Evolutionary conservation across 1,140 invertebrate genomes (phyloP).

Genomic region (Lycorma delicatula): DNA sequence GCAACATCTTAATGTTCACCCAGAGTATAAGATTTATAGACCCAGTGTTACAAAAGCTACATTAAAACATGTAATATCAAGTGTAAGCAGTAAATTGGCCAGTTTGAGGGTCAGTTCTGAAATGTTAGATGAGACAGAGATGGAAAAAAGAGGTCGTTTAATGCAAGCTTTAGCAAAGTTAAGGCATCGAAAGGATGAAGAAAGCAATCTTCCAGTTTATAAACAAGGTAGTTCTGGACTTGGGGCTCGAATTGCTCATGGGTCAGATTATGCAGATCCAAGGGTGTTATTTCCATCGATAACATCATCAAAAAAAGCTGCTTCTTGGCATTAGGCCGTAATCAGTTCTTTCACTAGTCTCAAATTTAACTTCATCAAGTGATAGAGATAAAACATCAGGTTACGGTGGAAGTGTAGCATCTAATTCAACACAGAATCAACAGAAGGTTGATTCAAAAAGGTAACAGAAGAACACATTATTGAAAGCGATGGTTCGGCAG

Average conservation of each 20-base stretch:
- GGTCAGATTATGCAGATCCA: slow-evolving; percentile 74
- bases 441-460: slow-evolving; percentile 16
- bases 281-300: slow-evolving; percentile 47
- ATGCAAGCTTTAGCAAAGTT: slow-evolving; percentile 30
- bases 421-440: slow-evolving; percentile 23
- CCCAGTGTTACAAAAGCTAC: slow-evolving; percentile 36
- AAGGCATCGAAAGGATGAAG: slow-evolving; percentile 31
- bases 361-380: slow-evolving; percentile 53
- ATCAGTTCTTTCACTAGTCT: slow-evolving; percentile 38
- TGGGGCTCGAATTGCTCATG: slow-evolving; percentile 73
- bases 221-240: slow-evolving; percentile 72
- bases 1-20: slow-evolving; percentile 50
- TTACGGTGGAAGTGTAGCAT: slow-evolving; percentile 34
- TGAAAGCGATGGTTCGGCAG: slow-evolving; percentile 41
- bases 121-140: slow-evolving; percentile 38
- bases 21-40: slow-evolving; percentile 64
- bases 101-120: slow-evolving; percentile 38
- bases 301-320: slow-evolving; percentile 44
- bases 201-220: slow-evolving; percentile 41
- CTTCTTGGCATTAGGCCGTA: slow-evolving; percentile 27
- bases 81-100: slow-evolving; percentile 36
- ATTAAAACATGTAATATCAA: slow-evolving; percentile 39
- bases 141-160: slow-evolving; percentile 34
- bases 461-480: slow-evolving; percentile 25
- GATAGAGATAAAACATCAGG: slow-evolving; percentile 42